Evolutionary conservation across 2,888 invertebrate species (phyloP).

Genomic region (Fragum whitleyi): DNA sequence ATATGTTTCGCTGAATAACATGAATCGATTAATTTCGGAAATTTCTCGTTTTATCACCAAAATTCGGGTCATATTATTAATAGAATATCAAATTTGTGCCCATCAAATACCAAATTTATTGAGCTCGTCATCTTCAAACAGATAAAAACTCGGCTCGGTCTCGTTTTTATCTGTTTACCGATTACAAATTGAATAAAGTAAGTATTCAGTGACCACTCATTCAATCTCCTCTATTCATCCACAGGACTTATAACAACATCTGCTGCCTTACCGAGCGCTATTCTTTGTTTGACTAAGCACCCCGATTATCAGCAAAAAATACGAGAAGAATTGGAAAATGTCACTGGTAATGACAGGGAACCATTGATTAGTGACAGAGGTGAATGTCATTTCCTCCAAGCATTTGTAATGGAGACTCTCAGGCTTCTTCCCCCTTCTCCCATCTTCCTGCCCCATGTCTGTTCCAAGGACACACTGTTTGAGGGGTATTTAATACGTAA

Average conservation of each 20-base stretch:
- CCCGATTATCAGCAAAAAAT: not conserved
- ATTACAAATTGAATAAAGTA: too few species aligned
- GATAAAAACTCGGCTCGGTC: too few species aligned
- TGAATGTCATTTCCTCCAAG: not conserved
- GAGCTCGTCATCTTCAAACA: too few species aligned
- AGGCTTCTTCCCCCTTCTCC: not conserved
- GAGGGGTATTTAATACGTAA: not conserved
- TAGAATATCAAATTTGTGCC: too few species aligned
- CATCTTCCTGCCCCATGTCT: conserved; percentile 5
- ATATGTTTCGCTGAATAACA: too few species aligned
- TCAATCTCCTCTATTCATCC: too few species aligned
- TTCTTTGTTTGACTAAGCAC: not conserved
- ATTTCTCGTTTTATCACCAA: too few species aligned
- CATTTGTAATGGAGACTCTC: not conserved
- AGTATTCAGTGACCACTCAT: too few species aligned
- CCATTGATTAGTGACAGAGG: not conserved
- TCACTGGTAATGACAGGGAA: not conserved
- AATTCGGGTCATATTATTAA: too few species aligned
- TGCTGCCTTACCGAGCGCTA: not conserved
- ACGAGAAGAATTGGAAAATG: conserved; percentile 1
- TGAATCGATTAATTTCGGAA: too few species aligned
- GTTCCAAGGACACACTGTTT: not conserved
- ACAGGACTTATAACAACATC: conserved; percentile 1
- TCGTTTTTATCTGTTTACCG: too few species aligned
- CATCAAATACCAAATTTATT: too few species aligned